Evolutionary conservation across 1,140 invertebrate species (phyloP).

Genomic region (Nymphalis io): DNA sequence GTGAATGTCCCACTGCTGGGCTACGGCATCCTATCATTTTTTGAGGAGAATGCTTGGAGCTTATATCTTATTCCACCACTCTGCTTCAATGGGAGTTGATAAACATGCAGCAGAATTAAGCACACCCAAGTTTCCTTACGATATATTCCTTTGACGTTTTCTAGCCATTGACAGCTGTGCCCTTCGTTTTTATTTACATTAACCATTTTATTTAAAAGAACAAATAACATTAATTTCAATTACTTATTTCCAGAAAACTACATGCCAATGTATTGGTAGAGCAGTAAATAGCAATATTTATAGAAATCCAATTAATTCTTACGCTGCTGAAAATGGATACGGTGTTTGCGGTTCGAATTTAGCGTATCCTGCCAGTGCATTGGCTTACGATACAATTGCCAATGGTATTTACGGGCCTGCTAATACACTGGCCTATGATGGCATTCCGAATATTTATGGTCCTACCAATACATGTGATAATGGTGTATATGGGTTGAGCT

Average conservation of each 20-base stretch:
- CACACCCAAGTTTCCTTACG: no score
- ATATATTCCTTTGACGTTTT: no score
- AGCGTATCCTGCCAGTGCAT: conserved; percentile 3
- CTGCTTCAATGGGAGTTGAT: no score
- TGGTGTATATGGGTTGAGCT: conserved; percentile 24
- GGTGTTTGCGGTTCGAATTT: conserved; percentile 17
- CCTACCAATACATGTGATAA: neutral
- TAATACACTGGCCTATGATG: conserved; percentile 19
- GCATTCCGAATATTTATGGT: neutral
- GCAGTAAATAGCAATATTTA: neutral
- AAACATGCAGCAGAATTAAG: no score
- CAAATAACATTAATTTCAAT: conserved; percentile 12
- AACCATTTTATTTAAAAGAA: no score
- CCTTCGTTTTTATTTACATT: no score
- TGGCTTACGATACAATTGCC: neutral
- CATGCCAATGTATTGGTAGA: conserved; percentile 31
- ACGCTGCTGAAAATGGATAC: neutral
- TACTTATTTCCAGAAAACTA: conserved; percentile 38
- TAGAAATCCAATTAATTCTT: neutral
- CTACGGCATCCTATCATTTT: no score
- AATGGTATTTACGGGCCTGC: conserved; percentile 2
- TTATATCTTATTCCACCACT: no score
- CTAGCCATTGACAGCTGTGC: no score
- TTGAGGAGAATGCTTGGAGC: no score
- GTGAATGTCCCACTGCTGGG: no score